Base-by-base conservation (phyloP, 1,140 invertebrate genomes). In the Conopomorpha cramerella region DNA sequence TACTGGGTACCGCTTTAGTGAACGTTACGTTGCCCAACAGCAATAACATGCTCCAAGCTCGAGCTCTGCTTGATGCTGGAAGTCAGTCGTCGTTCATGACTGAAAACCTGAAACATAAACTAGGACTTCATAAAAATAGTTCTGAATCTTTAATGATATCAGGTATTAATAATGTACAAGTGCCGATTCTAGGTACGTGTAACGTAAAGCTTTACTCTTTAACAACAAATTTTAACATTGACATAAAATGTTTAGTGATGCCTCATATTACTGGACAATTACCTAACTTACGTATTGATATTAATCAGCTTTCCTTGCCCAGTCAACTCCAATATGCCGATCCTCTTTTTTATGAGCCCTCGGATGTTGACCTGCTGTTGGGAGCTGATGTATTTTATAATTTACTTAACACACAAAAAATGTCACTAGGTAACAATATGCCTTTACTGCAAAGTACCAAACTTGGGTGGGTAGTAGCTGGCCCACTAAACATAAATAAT, bases 401-500 rank as follows among this genome's bases (percentile, higher is more conserved):
- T 14, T 36, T 61, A 29, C 12, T 62, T 30, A 26, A 30, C 8
- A 3, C 16, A 4, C 38, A 34, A 2, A 41, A 34, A 30, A 35
- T 43, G 11, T 8, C 29, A 33, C 26, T 47, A 12, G 28, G 16
- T 8, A 28, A 15, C 16, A 16, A 47, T 0, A 39, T 37, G 11
- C 43, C 44, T 4, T 19, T 32, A 7, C 28, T 53, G 2, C 49
- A 55, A 31, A 40, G 49, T 26, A 45, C 45, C 2, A 26, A 51
- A 16, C 41, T 60, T 16, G 56, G 56, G 2, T 60, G 53, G 61
- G 16, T 62, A n/a, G 16, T 54, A 13, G 34, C 43, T 7, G 53
- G 51, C 6, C 33, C 43, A 16, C 13, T 29, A 8, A 16, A 16
- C 16, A 2, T 11, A 15, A 12, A 14, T 19, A 14, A 29, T 13